A percentile compares a stretch with the other conserved stretches of the same genome.
Evolutionary conservation across 2,888 invertebrate species (phyloP).

Genomic region (Apotomis capreana): DNA sequence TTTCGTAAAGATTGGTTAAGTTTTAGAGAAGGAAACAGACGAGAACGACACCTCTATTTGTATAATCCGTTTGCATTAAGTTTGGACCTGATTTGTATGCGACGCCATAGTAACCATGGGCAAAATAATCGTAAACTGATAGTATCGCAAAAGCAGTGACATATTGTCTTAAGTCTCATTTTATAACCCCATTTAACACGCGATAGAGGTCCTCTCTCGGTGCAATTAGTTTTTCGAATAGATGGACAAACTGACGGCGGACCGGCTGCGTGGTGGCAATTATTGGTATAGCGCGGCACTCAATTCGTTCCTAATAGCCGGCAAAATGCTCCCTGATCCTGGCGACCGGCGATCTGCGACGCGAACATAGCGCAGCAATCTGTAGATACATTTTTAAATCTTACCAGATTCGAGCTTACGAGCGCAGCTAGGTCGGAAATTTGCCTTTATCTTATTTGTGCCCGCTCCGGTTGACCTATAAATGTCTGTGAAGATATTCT

Average conservation of each 20-base stretch:
- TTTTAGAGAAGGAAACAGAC: too few species aligned
- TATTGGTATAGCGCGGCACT: background rate
- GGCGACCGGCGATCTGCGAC: background rate
- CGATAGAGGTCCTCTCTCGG: background rate
- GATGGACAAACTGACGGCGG: constrained; percentile 1
- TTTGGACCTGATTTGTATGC: too few species aligned
- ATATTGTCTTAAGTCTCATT: too few species aligned
- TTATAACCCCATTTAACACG: background rate
- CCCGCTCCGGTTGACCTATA: background rate
- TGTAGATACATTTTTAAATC: background rate
- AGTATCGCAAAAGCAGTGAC: too few species aligned
- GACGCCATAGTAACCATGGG: too few species aligned
- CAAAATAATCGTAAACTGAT: too few species aligned
- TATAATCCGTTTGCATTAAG: too few species aligned
- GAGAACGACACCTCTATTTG: too few species aligned
- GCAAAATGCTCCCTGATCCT: background rate
- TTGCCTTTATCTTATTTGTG: background rate
- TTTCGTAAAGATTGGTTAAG: too few species aligned
- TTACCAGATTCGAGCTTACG: background rate
- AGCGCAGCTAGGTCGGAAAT: background rate
- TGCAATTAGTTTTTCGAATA: constrained; percentile 12
- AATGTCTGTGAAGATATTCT: background rate
- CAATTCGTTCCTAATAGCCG: background rate
- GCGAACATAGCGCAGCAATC: background rate
- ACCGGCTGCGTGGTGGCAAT: constrained; percentile 1